A percentile compares a stretch with the other conserved stretches of the same genome.
These are phyloP conservation scores for Noctua fimbriata DNA, from an alignment of 2,888 invertebrate genomes.

Conservation along the genomic window DNA sequence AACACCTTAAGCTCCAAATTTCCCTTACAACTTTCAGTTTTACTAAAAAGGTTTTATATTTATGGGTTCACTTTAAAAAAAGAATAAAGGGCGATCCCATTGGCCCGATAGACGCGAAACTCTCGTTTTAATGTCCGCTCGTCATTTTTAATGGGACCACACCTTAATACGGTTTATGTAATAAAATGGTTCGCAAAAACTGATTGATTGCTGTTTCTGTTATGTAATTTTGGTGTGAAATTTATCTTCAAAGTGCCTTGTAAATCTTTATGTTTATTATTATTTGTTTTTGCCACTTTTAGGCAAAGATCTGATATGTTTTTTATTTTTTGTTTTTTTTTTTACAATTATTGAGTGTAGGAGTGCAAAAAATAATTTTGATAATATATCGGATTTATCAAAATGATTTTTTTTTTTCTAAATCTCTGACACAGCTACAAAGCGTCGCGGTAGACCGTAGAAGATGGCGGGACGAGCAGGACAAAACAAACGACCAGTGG, in stretches of 20 bases:
- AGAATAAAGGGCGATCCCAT: slow-evolving; percentile 73
- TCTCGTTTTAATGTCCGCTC: slow-evolving; percentile 74
- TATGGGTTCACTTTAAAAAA: slow-evolving; percentile 64
- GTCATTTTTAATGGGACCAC: slow-evolving; percentile 79
- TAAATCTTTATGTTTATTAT: slow-evolving; percentile 34
- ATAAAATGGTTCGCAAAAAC: slow-evolving; percentile 63
- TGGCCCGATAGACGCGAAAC: slow-evolving; percentile 73
- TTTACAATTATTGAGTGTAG: too few relatives aligned
- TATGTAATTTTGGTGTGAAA: slow-evolving; percentile 66
- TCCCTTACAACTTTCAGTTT: slow-evolving; percentile 65
- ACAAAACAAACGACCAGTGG: too few relatives aligned
- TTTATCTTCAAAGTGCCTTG: slow-evolving; percentile 22
- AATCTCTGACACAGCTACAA: too few relatives aligned
- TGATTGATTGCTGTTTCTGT: slow-evolving; percentile 71
- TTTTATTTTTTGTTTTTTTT: too few relatives aligned
- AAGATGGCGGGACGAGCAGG: too few relatives aligned
- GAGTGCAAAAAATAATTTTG: too few relatives aligned
- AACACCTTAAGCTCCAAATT: slow-evolving; percentile 44
- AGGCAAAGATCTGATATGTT: background rate
- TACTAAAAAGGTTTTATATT: slow-evolving; percentile 70
- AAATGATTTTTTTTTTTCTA: too few relatives aligned
- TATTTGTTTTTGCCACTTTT: slow-evolving; percentile 34
- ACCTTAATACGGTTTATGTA: slow-evolving; percentile 66
- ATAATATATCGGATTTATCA: too few relatives aligned
- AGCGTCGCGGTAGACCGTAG: too few relatives aligned